Conservation (phyloP, 2,888 invertebrate species). For the Drosophila prostipennis region DNA sequence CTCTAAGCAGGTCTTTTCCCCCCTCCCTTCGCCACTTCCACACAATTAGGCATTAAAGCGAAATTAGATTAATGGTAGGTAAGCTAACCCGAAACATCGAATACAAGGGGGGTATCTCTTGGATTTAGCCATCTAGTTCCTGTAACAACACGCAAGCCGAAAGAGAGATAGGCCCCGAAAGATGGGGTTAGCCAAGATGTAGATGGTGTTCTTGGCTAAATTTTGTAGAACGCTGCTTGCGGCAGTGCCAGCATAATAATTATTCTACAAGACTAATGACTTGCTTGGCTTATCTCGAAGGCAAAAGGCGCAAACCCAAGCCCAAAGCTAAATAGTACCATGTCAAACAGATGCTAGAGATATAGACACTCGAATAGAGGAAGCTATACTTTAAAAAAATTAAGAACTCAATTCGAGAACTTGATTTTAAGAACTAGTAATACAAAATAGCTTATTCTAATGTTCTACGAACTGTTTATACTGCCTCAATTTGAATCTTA, state of each 20-base stretch:
- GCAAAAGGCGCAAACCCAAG: constrained; percentile 23
- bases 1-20: constrained; percentile 8
- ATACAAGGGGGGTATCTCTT: too few species aligned
- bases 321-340: constrained; percentile 48
- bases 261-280: constrained; percentile 67
- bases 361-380: not conserved
- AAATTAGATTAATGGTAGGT: constrained; percentile 76
- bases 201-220: constrained; percentile 56
- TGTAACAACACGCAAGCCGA: constrained; percentile 53
- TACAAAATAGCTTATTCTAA: too few species aligned
- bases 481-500: not conserved
- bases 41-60: constrained; percentile 63
- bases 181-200: constrained; percentile 28
- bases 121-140: constrained; percentile 38
- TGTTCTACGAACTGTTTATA: too few species aligned
- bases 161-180: constrained; percentile 27
- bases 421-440: too few species aligned
- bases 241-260: constrained; percentile 59
- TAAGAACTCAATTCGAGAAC: not conserved
- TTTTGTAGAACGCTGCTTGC: constrained; percentile 45
- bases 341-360: constrained; percentile 46
- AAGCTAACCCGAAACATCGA: constrained; percentile 25
- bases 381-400: not conserved
- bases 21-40: not conserved
- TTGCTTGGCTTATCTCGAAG: constrained; percentile 37